These are phyloP conservation scores for Muscicapa adusta DNA, from an alignment of 2,113 vertebrate species.

Conservation along the genomic window DNA sequence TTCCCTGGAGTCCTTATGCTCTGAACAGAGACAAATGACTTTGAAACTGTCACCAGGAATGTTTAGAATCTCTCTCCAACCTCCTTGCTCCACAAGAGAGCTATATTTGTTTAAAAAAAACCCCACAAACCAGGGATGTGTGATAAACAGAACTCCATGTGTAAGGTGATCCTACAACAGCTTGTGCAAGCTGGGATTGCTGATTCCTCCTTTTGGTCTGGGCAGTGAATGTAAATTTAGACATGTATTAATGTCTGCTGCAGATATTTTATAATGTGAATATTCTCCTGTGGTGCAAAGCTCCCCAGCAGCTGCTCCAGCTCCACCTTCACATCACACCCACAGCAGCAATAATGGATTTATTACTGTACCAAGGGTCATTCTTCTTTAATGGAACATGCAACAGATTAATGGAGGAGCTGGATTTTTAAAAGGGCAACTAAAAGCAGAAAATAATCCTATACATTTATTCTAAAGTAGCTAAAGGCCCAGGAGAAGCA, in stretches of 20 bases:
- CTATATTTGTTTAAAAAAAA: neutral
- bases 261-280: neutral
- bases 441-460: neutral
- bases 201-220: neutral
- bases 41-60: neutral
- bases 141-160: neutral
- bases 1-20: neutral
- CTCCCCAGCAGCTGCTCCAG: neutral
- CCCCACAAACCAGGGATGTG: neutral
- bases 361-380: neutral
- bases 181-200: neutral
- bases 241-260: neutral
- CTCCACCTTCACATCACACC: neutral
- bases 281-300: neutral
- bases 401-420: neutral
- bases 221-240: neutral
- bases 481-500: neutral
- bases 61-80: neutral
- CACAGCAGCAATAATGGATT: neutral
- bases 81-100: neutral
- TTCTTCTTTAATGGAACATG: neutral
- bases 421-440: neutral
- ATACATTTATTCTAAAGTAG: neutral
- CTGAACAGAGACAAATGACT: neutral
- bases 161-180: neutral